Percentiles rank a stretch among this genome's conserved stretches.
Evolutionary conservation across 2,888 invertebrate genomes (phyloP).

Genomic region (Yponomeuta sedellus): DNA sequence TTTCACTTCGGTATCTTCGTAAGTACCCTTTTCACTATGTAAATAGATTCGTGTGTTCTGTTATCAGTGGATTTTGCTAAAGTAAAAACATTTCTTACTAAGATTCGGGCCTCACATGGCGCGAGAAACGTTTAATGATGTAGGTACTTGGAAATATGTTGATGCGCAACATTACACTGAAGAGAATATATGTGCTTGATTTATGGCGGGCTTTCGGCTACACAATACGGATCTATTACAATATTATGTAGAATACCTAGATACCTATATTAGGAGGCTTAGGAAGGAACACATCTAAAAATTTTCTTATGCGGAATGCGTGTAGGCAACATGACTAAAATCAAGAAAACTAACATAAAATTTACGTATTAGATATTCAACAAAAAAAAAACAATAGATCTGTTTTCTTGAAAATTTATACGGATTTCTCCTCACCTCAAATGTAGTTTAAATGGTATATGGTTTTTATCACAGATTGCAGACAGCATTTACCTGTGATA

Average conservation of each 20-base stretch:
- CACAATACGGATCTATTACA: not conserved
- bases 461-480: too few relatives aligned
- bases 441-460: too few relatives aligned
- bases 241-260: not conserved
- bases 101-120: not conserved
- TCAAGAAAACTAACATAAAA: too few relatives aligned
- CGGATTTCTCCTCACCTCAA: too few relatives aligned
- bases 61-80: too few relatives aligned
- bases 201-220: not conserved
- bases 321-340: too few relatives aligned
- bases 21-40: not conserved
- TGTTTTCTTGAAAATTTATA: too few relatives aligned
- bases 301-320: too few relatives aligned
- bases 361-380: too few relatives aligned
- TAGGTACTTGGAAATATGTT: slow-evolving; percentile 2
- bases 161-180: slow-evolving; percentile 2
- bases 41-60: not conserved
- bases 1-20: not conserved
- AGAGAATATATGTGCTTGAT: not conserved
- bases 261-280: not conserved
- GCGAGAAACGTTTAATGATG: slow-evolving; percentile 1
- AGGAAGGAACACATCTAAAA: too few relatives aligned
- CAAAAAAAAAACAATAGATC: too few relatives aligned
- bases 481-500: too few relatives aligned
- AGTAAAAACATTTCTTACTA: not conserved